These are phyloP conservation scores for Leptobrachium leishanense DNA, from an alignment of 2,113 vertebrate species.

Conservation along the genomic window DNA sequence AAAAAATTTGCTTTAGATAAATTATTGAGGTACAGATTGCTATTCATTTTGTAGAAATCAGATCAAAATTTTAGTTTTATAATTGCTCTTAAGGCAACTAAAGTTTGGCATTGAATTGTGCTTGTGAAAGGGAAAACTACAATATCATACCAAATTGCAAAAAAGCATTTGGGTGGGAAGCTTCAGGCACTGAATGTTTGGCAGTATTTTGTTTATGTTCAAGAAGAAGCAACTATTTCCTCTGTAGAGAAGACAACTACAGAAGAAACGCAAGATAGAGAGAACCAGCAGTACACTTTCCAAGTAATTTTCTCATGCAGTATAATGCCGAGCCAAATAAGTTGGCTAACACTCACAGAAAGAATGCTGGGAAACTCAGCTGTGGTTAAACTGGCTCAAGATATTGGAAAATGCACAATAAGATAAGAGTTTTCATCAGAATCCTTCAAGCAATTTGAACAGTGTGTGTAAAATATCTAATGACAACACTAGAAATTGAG, in stretches of 20 bases:
- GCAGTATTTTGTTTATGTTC: not conserved
- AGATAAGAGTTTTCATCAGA: constrained; percentile 3
- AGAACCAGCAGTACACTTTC: constrained; percentile 30
- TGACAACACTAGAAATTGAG: no score
- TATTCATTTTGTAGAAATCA: no score
- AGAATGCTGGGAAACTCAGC: constrained; percentile 31
- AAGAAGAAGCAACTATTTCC: not conserved
- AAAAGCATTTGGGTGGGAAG: constrained; percentile 19
- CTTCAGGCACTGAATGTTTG: not conserved
- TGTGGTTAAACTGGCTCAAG: constrained; percentile 21
- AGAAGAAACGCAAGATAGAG: constrained; percentile 9
- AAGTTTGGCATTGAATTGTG: not conserved
- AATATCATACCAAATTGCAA: not conserved
- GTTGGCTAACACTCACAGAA: constrained; percentile 33
- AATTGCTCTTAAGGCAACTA: not conserved
- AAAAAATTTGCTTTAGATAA: no score
- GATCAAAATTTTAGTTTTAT: not conserved
- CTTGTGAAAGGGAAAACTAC: no score
- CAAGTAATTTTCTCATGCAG: constrained; percentile 34
- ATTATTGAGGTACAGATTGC: no score
- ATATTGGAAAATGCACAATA: constrained; percentile 29
- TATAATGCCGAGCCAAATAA: constrained; percentile 36
- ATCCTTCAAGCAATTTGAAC: constrained; percentile 9
- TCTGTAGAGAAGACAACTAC: constrained; percentile 3
- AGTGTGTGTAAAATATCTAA: not conserved